These are phyloP conservation scores for Stratiolaelaps scimitus DNA, from an alignment of 1,140 invertebrate species.

Conservation along the genomic window DNA sequence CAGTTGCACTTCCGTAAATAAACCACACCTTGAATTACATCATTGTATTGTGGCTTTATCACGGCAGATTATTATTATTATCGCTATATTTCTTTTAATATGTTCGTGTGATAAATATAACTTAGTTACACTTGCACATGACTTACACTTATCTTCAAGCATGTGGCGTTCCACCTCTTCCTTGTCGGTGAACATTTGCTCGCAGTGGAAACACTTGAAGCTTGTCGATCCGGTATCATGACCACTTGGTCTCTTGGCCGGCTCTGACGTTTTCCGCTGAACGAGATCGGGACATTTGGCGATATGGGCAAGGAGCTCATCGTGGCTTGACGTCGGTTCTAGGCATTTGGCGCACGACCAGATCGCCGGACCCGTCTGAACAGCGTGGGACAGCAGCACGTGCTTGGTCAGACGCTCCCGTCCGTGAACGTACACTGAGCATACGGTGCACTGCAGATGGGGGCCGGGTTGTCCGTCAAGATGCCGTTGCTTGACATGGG, in stretches of 20 bases:
- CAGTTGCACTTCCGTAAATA: no score
- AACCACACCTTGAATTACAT: no score
- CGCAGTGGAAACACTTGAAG: conserved; percentile 27
- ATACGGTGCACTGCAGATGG: conserved; percentile 38
- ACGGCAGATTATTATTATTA: no score
- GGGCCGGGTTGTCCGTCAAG: conserved; percentile 36
- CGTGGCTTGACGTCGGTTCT: conserved; percentile 35
- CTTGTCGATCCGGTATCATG: not conserved
- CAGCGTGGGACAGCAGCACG: conserved; percentile 37
- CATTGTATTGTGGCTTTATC: no score
- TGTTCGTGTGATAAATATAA: no score
- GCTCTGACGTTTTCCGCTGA: not conserved
- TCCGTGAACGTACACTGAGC: conserved; percentile 37
- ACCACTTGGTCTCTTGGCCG: not conserved
- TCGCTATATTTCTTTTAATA: no score
- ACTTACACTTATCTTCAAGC: conserved; percentile 25
- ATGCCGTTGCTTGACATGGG: conserved; percentile 38
- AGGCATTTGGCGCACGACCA: conserved; percentile 38
- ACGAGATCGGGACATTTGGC: conserved; percentile 34
- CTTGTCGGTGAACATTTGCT: conserved; percentile 17
- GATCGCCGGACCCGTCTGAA: conserved; percentile 36
- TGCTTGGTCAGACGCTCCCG: conserved; percentile 37
- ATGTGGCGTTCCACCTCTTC: conserved; percentile 30
- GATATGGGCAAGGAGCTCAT: conserved; percentile 37
- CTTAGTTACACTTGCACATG: no score